Evolutionary conservation across 2,888 invertebrate genomes (phyloP).

Genomic region (Athalia cordata): DNA sequence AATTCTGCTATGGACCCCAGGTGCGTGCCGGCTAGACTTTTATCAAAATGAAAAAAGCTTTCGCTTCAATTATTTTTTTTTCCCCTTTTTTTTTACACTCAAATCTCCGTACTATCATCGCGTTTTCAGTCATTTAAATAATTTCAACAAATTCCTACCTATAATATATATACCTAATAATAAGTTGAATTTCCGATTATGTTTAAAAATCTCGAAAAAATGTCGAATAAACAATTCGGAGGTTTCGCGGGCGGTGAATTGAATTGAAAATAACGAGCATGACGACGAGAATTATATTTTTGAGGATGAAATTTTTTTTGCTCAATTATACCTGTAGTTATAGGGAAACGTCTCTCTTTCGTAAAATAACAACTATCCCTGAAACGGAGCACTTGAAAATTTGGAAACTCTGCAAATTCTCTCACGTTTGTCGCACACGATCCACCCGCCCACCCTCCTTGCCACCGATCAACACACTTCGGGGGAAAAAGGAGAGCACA

Average conservation of each 20-base stretch:
- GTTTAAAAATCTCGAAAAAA: too few relatives aligned
- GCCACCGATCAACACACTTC: neutral
- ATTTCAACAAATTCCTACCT: too few relatives aligned
- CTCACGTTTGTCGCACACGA: slow-evolving; percentile 1
- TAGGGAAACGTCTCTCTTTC: neutral
- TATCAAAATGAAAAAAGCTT: too few relatives aligned
- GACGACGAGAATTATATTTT: neutral
- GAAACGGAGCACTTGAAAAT: slow-evolving; percentile 35
- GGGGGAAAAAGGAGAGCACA: neutral
- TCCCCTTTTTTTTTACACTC: too few relatives aligned
- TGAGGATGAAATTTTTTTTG: slow-evolving; percentile 3
- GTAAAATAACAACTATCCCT: slow-evolving; percentile 38
- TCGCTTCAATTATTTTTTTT: too few relatives aligned
- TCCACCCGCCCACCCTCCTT: neutral
- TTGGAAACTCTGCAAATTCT: slow-evolving; percentile 35
- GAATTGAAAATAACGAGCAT: slow-evolving; percentile 31
- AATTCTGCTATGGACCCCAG: too few relatives aligned
- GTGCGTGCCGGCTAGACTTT: too few relatives aligned
- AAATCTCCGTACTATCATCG: too few relatives aligned
- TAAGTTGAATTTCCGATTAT: too few relatives aligned
- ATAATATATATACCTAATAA: too few relatives aligned
- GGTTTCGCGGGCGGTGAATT: neutral
- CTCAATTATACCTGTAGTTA: neutral
- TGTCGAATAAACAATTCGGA: neutral
- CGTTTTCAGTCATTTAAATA: too few relatives aligned